A percentile compares a stretch with the other conserved stretches of the same genome.
These are phyloP conservation scores for Netelia melanura DNA, from an alignment of 2,888 invertebrate genomes.

Conservation along the genomic window DNA sequence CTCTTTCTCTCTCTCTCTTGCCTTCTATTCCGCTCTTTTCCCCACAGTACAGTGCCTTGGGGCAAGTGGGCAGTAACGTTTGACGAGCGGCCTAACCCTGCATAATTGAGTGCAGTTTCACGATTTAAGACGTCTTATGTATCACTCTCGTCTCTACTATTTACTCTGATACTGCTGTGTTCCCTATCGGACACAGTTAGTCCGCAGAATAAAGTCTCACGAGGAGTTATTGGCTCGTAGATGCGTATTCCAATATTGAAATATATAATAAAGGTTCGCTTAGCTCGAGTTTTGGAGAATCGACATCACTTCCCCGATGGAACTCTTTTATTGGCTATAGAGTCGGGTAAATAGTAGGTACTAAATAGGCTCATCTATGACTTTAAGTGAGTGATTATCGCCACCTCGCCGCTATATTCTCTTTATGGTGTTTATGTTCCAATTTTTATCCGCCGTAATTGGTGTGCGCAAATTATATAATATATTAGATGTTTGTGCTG, in stretches of 20 bases:
- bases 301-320: no score
- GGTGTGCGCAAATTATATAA: no score
- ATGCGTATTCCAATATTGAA: not conserved
- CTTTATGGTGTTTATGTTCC: no score
- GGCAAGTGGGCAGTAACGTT: conserved; percentile 76
- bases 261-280: no score
- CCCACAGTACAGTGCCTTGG: conserved; percentile 54
- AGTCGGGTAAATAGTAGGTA: no score
- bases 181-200: not conserved
- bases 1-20: conserved; percentile 62
- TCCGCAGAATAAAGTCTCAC: not conserved
- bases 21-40: conserved; percentile 31
- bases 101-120: conserved; percentile 76
- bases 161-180: not conserved
- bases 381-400: no score
- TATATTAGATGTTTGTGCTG: no score
- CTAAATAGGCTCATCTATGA: no score
- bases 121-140: conserved; percentile 74
- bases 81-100: conserved; percentile 77
- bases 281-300: no score
- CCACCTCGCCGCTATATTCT: no score
- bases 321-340: no score
- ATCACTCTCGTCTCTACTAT: conserved; percentile 1
- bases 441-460: no score
- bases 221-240: not conserved